Evolutionary conservation across 2,888 invertebrate genomes (phyloP).

Genomic region (Sinotaia quadrata): DNA sequence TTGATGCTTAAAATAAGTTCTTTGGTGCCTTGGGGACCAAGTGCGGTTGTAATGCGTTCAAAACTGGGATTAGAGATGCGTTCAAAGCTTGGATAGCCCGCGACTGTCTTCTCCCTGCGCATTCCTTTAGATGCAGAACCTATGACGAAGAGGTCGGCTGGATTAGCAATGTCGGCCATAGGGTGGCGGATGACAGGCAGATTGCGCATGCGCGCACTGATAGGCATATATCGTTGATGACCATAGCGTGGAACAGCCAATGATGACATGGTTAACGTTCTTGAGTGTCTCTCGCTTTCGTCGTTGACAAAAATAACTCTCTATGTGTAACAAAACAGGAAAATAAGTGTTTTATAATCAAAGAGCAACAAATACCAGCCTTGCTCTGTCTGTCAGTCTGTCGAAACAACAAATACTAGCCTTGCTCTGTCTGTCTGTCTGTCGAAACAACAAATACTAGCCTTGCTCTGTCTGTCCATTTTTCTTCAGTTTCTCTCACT

Average conservation of each 20-base stretch:
- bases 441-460: not conserved
- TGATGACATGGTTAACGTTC: not conserved
- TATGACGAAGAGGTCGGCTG: not conserved
- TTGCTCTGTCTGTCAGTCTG: slow-evolving; percentile 4
- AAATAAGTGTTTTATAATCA: no score
- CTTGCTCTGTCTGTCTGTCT: slow-evolving; percentile 4
- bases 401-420: no score
- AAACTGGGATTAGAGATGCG: no score
- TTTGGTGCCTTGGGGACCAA: no score
- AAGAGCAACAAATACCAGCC: no score
- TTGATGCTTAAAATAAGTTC: no score
- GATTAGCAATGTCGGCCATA: slow-evolving; percentile 5
- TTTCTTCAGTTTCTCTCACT: not conserved
- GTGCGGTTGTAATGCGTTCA: no score
- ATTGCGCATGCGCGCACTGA: not conserved
- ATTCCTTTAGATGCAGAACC: slow-evolving; percentile 3
- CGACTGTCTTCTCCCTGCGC: slow-evolving; percentile 20
- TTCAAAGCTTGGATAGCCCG: slow-evolving; percentile 9
- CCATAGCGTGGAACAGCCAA: slow-evolving; percentile 4
- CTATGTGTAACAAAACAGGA: not conserved
- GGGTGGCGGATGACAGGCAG: slow-evolving; percentile 14
- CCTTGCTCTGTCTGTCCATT: not conserved
- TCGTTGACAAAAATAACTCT: not conserved
- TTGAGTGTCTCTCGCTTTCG: not conserved
- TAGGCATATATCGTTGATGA: not conserved